These are phyloP conservation scores for Caenorhabditis japonica DNA, from an alignment of 2,888 invertebrate genomes.

Conservation along the genomic window DNA sequence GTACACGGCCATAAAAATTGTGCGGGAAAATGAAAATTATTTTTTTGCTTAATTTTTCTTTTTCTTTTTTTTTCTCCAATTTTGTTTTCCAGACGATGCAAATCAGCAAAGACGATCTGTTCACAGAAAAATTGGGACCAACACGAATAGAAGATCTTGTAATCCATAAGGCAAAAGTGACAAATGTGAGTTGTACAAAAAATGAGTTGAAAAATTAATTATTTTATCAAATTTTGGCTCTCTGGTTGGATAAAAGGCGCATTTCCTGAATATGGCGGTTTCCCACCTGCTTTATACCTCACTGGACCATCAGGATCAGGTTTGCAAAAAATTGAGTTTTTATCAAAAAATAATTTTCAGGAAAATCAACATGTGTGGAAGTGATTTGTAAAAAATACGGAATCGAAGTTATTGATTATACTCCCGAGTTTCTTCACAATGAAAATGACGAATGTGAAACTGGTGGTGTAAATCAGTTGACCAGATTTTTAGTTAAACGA, in stretches of 20 bases:
- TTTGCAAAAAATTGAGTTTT: conserved; percentile 1
- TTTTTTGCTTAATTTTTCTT: not conserved
- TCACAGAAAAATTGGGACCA: conserved; percentile 20
- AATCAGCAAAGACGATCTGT: conserved; percentile 2
- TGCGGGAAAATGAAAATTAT: not conserved
- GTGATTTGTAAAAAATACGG: conserved; percentile 26
- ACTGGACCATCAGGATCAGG: conserved; percentile 45
- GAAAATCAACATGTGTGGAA: conserved; percentile 48
- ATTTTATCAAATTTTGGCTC: conserved; percentile 11
- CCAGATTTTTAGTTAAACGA: conserved; percentile 11
- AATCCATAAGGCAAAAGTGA: conserved; percentile 38
- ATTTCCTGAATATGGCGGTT: not conserved
- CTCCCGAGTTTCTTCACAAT: conserved; percentile 23
- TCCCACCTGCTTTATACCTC: conserved; percentile 19
- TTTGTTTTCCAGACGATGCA: conserved; percentile 2
- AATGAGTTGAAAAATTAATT: not conserved
- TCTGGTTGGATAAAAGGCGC: conserved; percentile 13
- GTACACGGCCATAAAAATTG: conserved; percentile 6
- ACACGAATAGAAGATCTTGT: conserved; percentile 15
- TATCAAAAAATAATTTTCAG: conserved; percentile 2
- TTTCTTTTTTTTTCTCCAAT: not conserved
- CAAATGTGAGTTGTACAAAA: conserved; percentile 12
- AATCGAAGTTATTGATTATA: conserved; percentile 30
- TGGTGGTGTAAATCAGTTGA: conserved; percentile 2
- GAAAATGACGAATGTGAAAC: conserved; percentile 15